phyloP scores from a whole-genome alignment of 2,888 invertebrate species.

The Clunio marinus region DNA sequence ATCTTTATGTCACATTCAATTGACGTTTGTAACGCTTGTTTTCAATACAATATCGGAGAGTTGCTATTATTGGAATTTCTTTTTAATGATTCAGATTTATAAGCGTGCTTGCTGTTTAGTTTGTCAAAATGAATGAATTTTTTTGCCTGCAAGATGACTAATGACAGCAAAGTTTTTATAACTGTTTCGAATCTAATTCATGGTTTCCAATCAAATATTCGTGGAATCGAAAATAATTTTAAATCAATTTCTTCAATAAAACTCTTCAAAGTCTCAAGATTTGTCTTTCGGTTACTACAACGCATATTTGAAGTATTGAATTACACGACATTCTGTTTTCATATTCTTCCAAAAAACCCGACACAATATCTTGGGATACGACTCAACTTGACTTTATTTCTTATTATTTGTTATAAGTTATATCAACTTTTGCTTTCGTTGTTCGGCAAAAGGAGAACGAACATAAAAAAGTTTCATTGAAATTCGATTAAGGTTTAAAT shows the following conservation, averaged over 20 bases:
- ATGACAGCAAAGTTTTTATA: too few species aligned
- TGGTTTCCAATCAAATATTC: too few species aligned
- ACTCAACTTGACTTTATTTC: neutral
- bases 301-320: conserved; percentile 9
- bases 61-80: neutral
- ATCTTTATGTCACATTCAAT: conserved; percentile 38
- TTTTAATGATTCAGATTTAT: neutral
- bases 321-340: conserved; percentile 12
- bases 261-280: too few species aligned
- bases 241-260: too few species aligned
- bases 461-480: too few species aligned
- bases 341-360: conserved; percentile 9
- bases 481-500: conserved; percentile 1
- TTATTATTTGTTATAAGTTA: conserved; percentile 10
- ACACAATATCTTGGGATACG: neutral
- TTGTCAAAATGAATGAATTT: neutral
- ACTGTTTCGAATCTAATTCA: too few species aligned
- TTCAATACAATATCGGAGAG: neutral
- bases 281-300: too few species aligned
- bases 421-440: neutral
- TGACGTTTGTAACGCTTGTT: conserved; percentile 4
- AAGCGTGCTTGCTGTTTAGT: conserved; percentile 15
- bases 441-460: too few species aligned
- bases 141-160: neutral
- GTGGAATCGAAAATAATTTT: too few species aligned